A percentile compares a stretch with the other conserved stretches of the same genome.
Conservation (phyloP, 2,797 vertebrate genomes). For the Propithecus perrieri region DNA sequence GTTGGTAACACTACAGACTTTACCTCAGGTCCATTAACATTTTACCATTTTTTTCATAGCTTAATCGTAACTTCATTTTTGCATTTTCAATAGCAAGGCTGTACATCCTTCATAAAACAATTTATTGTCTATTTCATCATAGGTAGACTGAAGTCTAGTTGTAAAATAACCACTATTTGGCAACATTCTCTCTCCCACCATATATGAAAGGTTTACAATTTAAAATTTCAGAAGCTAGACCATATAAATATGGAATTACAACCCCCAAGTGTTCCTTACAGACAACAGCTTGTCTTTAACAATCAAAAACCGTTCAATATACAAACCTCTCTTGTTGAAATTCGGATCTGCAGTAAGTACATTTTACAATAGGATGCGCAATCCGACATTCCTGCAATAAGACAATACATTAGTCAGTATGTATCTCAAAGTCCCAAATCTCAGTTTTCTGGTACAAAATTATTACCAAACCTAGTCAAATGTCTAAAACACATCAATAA, state of each 20-base stretch:
- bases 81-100: not conserved
- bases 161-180: not conserved
- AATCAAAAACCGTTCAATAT: slow-evolving; percentile 40
- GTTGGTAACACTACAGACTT: not conserved
- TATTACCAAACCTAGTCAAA: not conserved
- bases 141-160: not conserved
- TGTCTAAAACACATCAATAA: slow-evolving; percentile 5
- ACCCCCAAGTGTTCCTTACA: not conserved
- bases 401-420: slow-evolving; percentile 66
- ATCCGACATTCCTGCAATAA: slow-evolving; percentile 95
- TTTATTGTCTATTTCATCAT: not conserved
- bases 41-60: not conserved
- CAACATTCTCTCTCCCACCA: not conserved
- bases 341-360: slow-evolving; percentile 97
- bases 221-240: slow-evolving; percentile 29
- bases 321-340: slow-evolving; percentile 98
- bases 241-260: not conserved
- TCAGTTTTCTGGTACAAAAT: slow-evolving; percentile 46
- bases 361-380: slow-evolving; percentile 98
- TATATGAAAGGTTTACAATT: not conserved
- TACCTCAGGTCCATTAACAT: not conserved
- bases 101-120: not conserved
- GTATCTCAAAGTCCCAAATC: not conserved
- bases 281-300: not conserved
- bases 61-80: not conserved